Base-by-base conservation (phyloP, 2,797 vertebrate genomes). In the Anabas testudineus region DNA sequence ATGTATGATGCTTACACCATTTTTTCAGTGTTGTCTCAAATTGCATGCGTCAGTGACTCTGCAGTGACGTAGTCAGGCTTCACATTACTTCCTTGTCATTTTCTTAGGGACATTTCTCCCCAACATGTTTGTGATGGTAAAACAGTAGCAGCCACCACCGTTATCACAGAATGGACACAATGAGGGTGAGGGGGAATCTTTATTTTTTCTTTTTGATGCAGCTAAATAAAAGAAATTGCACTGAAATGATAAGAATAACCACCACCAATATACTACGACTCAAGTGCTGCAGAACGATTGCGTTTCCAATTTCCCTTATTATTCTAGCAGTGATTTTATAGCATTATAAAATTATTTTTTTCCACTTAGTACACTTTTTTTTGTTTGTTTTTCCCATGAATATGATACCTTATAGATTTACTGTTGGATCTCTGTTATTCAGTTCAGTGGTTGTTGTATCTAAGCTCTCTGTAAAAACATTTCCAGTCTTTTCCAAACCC, bases 1-100 rank as follows among this genome's bases (percentile, higher is more conserved):
- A 46, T 48, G 19, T 47, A 12, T 8, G 49, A 67, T 24, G 13
- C 16, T 66, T 10, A 0, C 22, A 26, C 47, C n/a, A 7, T 59
- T 66, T 63, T 53, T 53, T 36, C 24, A 53, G 19, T 22, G 46
- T 15, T 14, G 47, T 67, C 64, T 67, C 8, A 37, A 19, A 72
- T 65, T 13, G 7, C 34, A 71, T 63, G 47, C 61, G 34, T 46
- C 18, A 8, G 46, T 60, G 71, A 71, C 67, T 74, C 51, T 80
- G 62, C 62, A 55, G 67, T 51, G 47, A 67, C 3, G 32, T n/a
- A 60, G 47, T 60, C 48, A 47, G 46, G n/a, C 24, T 59, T 30
- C 58, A 30, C 7, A 18, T 66, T 45, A 34, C 65, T 43, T 28
- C 48, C 4, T 48, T 67, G 43, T 39, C 24, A 26, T 74, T 58